Evolutionary conservation across 1,140 invertebrate species (phyloP), one percentile per base, ranked within the genome.

Genomic region (Caenorhabditis tropicalis): DNA sequence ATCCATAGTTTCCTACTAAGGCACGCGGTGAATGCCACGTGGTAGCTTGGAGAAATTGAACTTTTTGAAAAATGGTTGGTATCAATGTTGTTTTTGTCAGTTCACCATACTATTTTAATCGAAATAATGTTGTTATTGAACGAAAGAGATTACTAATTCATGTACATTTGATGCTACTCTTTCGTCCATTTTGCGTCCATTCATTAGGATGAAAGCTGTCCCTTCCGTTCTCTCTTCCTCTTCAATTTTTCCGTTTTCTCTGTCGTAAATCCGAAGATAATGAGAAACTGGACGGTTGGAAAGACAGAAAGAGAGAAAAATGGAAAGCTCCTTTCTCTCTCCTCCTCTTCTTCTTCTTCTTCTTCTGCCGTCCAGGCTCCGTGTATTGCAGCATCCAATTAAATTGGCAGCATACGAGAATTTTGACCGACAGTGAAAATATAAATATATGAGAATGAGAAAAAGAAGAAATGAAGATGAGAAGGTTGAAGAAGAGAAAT

Each of bases 21-120:
- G 79, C 79, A 81, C 79, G 79, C 79, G 79, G 79, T 81, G 79
- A 56, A 56, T 82, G 49, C 81, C 81, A 82, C 65, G 65, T 74
- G 65, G 65, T 36, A 58, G 60, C 19, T 21, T 82, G 27, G 48
- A 16, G 48, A n/a, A n/a, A n/a, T n/a, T n/a, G n/a, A n/a, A 5
- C 19, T 36, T 27, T 43, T 24, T 5, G 5, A 5, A 12, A 9
- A 24, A 74, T 43, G 65, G 65, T 74, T 74, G 33, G 65, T 74
- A 36, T n/a, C 31, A 60, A 29, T 27, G n/a, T 29, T 70, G 24
- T 7, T 31, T 27, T 29, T 27, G 60, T 70, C 9, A 36, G 36
- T 65, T 24, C 12, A 19, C 29, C 60, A 24, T 70, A 70, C 39
- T 33, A 27, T 33, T 36, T n/a, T 36, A 21, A 29, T 31, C 15